Base-by-base conservation (phyloP, 2,888 invertebrate genomes). In the Alloscopus bannaensis region DNA sequence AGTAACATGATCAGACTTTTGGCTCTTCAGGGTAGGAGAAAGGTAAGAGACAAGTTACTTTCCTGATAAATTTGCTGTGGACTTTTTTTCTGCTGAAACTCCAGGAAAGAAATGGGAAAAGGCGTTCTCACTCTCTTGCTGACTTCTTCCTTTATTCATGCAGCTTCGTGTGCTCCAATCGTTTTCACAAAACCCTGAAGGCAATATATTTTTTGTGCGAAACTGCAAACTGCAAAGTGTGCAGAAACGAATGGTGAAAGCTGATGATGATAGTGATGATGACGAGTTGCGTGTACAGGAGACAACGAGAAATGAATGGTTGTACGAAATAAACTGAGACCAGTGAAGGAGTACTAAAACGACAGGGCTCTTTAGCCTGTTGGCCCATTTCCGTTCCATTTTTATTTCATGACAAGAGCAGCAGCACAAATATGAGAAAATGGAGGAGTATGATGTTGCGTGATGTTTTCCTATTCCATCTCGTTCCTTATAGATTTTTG, bases 341-440 rank as follows among this genome's bases (percentile, higher is more conserved):
- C n/a, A n/a, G n/a, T n/a, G 60, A 36, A 50, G 36, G 36, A 36
- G 52, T 24, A 52, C 6, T 18, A 64, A 45, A 64, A 24, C 26
- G 72, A 42, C 55, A 65, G 42, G 20, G 4, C 22, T 42, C 65
- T 31, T 55, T 55, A 72, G 64, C 64, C 72, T 72, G 71, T 72
- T 72, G 45, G 71, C 71, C 72, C 72, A 65, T 72, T 55, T 72
- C 72, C 72, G 72, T 52, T 62, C 26, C n/a, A n/a, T n/a, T n/a
- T n/a, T n/a, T n/a, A 52, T 62, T 18, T 47, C 47, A 18, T 13
- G 47, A n/a, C 11, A 47, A 47, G n/a, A 13, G n/a, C 6, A 36
- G 36, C 6, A 36, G 13, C 13, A 36, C 13, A 45, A n/a, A 22
- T 52, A 52, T 52, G 29, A 69, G 16, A 18, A 45, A 26, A 26